Evolutionary conservation across 2,888 invertebrate genomes (phyloP).

Genomic region (Oscheius onirici): DNA sequence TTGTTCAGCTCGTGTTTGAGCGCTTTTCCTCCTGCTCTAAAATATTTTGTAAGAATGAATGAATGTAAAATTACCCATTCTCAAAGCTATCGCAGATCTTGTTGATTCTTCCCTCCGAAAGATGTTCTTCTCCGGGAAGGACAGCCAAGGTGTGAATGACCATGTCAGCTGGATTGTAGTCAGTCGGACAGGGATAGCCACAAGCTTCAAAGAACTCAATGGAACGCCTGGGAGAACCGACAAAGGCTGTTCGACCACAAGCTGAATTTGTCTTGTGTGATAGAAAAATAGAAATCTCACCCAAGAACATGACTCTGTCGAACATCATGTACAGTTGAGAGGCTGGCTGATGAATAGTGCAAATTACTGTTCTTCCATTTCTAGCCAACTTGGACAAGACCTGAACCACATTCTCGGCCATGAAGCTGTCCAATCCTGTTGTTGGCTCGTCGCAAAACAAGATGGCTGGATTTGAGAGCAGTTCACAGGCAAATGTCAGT

Average conservation of each 20-base stretch:
- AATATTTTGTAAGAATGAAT: not conserved
- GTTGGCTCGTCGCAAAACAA: conserved; percentile 98
- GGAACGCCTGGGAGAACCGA: conserved; percentile 78
- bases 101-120: conserved; percentile 48
- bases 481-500: conserved; percentile 89
- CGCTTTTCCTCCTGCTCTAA: conserved; percentile 48
- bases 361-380: conserved; percentile 66
- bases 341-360: conserved; percentile 71
- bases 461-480: conserved; percentile 85
- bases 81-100: conserved; percentile 72
- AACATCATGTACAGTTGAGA: conserved; percentile 69
- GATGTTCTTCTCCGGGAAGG: conserved; percentile 84
- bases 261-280: conserved; percentile 73
- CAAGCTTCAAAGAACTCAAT: conserved; percentile 60
- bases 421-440: conserved; percentile 86
- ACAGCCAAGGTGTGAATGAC: conserved; percentile 89
- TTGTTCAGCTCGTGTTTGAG: conserved; percentile 39
- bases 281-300: conserved; percentile 76
- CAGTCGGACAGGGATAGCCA: conserved; percentile 78
- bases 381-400: conserved; percentile 74
- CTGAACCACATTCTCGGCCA: conserved; percentile 87
- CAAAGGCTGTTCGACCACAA: conserved; percentile 84
- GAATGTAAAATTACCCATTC: conserved; percentile 43
- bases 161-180: conserved; percentile 93
- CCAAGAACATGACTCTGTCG: conserved; percentile 78